Evolutionary conservation across 2,113 vertebrate species (phyloP).

Genomic region (Scortum barcoo): DNA sequence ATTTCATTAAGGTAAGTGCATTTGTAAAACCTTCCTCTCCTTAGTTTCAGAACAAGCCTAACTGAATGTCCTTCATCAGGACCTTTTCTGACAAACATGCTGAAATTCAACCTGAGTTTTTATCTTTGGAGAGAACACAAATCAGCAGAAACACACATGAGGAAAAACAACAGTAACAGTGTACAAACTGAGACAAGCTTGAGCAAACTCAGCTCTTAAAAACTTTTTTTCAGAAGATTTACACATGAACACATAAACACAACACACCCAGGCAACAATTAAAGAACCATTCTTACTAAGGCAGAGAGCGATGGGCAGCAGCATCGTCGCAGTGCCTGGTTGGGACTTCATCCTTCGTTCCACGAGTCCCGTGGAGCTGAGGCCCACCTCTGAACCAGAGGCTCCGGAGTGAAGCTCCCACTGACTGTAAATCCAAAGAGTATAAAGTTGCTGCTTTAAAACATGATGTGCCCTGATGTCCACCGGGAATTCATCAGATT

Average conservation of each 20-base stretch:
- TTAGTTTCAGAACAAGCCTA: conserved; percentile 44
- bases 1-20: conserved; percentile 73
- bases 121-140: not conserved
- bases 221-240: not conserved
- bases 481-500: conserved; percentile 65
- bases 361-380: conserved; percentile 48
- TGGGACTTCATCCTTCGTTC: conserved; percentile 63
- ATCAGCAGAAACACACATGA: not conserved
- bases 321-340: conserved; percentile 33
- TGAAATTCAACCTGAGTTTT: not conserved
- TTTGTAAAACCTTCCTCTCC: conserved; percentile 56
- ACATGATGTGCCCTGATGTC: conserved; percentile 42
- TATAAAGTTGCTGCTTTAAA: conserved; percentile 43
- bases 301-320: conserved; percentile 71
- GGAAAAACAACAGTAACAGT: not conserved
- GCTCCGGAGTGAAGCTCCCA: conserved; percentile 38
- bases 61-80: conserved; percentile 13
- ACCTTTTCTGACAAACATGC: conserved; percentile 4
- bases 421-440: conserved; percentile 50
- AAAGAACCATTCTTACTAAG: conserved; percentile 73
- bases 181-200: not conserved
- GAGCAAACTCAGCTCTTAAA: conserved; percentile 1
- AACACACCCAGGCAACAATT: not conserved
- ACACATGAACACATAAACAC: not conserved
- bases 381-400: conserved; percentile 53